Conservation (phyloP, 2,888 invertebrate species). For the Acleris sparsana region DNA sequence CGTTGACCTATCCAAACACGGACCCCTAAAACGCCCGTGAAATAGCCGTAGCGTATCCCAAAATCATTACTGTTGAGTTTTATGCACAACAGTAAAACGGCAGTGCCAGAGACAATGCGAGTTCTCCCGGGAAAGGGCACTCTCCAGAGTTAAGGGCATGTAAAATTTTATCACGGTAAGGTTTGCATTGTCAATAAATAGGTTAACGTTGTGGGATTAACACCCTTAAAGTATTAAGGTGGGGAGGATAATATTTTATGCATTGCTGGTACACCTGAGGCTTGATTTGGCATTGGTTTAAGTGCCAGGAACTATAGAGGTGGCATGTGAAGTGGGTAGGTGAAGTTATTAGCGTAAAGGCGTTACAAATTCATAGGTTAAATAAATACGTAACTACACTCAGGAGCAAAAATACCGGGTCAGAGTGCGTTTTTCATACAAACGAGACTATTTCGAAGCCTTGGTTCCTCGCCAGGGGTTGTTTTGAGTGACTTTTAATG, state of each 20-base stretch:
- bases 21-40: constrained; percentile 22
- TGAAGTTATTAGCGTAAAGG: too few species aligned
- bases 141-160: constrained; percentile 25
- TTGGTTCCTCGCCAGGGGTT: too few species aligned
- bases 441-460: too few species aligned
- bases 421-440: too few species aligned
- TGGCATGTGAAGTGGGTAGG: too few species aligned
- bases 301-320: too few species aligned
- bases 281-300: too few species aligned
- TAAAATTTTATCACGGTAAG: constrained; percentile 34
- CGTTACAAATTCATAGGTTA: too few species aligned
- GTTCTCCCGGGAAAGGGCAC: constrained; percentile 15
- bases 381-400: too few species aligned
- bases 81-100: constrained; percentile 31
- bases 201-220: constrained; percentile 22
- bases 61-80: constrained; percentile 35
- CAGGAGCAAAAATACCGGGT: too few species aligned
- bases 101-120: constrained; percentile 25
- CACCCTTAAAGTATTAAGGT: constrained; percentile 11
- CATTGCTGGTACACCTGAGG: not conserved
- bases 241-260: constrained; percentile 16
- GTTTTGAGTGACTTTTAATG: too few species aligned
- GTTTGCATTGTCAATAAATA: constrained; percentile 36
- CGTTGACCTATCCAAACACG: constrained; percentile 4
- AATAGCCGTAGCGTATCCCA: constrained; percentile 28